These are phyloP conservation scores for Drosophila equinoxialis DNA, from an alignment of 1,140 invertebrate species.

Conservation along the genomic window DNA sequence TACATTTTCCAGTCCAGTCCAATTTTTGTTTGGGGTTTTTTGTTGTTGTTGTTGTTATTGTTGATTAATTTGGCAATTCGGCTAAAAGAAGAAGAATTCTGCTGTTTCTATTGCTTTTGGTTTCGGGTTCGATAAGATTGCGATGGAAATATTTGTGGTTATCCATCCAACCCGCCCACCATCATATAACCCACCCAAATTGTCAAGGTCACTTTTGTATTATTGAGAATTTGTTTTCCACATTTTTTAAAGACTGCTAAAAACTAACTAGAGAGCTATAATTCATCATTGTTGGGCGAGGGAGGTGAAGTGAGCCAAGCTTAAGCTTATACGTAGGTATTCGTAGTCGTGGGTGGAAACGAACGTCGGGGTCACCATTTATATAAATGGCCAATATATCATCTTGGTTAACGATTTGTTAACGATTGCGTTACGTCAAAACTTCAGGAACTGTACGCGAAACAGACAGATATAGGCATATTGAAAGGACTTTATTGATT, in stretches of 20 bases:
- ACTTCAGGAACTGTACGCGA: too few species aligned
- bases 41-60: conserved; percentile 21
- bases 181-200: conserved; percentile 5
- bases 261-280: not conserved
- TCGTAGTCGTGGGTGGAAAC: too few species aligned
- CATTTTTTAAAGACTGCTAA: not conserved
- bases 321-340: too few species aligned
- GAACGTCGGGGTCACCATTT: too few species aligned
- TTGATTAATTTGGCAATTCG: conserved; percentile 62
- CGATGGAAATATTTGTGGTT: conserved; percentile 9
- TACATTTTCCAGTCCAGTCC: too few species aligned
- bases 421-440: too few species aligned
- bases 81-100: conserved; percentile 14
- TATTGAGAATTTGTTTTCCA: conserved; percentile 23
- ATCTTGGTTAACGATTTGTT: too few species aligned
- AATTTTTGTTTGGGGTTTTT: not conserved
- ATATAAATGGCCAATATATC: too few species aligned
- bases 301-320: too few species aligned
- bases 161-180: not conserved
- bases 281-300: not conserved
- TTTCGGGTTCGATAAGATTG: conserved; percentile 46
- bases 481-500: too few species aligned
- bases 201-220: conserved; percentile 32
- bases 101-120: conserved; percentile 17
- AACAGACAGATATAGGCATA: too few species aligned